Conservation (phyloP, 92 coral and sea anemone species). For the Zoanthus sociatus region DNA sequence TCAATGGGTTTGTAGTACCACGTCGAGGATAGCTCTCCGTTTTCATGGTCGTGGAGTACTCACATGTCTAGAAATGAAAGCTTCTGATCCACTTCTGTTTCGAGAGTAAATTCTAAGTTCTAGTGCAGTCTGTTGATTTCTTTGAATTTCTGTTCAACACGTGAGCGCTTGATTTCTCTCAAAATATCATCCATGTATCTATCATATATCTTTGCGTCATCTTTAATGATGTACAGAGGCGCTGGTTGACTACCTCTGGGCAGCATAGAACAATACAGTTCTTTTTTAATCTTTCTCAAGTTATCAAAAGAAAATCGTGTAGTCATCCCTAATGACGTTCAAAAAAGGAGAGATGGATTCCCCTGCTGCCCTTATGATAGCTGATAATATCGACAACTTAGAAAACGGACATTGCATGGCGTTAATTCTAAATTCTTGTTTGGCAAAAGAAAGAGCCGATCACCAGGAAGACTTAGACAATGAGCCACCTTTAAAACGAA, state of each 20-base stretch:
- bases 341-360: no score
- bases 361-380: slow-evolving; percentile 64
- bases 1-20: no score
- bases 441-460: slow-evolving; percentile 12
- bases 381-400: slow-evolving; percentile 70
- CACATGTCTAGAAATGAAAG: neutral
- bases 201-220: neutral
- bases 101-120: neutral
- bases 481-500: slow-evolving; percentile 53
- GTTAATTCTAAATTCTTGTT: slow-evolving; percentile 73
- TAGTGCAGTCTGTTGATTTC: neutral
- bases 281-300: no score
- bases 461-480: neutral
- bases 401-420: slow-evolving; percentile 75
- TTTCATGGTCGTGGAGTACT: neutral
- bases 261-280: no score
- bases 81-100: neutral
- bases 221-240: no score
- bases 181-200: no score
- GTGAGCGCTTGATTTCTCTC: no score
- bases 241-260: no score
- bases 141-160: neutral
- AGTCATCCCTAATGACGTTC: no score
- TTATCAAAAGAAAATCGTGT: slow-evolving; percentile 59
- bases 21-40: no score